A percentile compares a stretch with the other conserved stretches of the same genome.
Evolutionary conservation across 2,888 invertebrate genomes (phyloP).

Genomic region (Tetranychus truncatus): DNA sequence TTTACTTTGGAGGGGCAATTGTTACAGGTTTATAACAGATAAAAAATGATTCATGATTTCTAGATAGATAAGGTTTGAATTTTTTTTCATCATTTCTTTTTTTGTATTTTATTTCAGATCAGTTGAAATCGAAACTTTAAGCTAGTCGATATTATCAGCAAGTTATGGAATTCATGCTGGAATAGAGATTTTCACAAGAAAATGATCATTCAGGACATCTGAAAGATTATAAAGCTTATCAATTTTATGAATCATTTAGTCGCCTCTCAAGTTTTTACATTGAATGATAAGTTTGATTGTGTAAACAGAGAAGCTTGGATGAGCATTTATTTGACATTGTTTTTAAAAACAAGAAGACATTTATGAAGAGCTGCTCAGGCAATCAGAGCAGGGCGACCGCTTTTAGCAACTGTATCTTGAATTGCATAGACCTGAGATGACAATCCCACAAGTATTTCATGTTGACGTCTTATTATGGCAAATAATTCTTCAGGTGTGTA

Average conservation of each 20-base stretch:
- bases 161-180: too few relatives aligned
- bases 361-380: not conserved
- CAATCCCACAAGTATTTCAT: constrained; percentile 20
- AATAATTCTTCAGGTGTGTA: constrained; percentile 19
- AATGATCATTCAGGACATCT: not conserved
- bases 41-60: not conserved
- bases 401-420: constrained; percentile 16
- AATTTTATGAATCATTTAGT: not conserved
- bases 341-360: not conserved
- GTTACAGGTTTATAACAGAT: not conserved
- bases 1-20: not conserved
- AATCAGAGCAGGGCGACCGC: not conserved
- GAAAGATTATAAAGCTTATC: not conserved
- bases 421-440: constrained; percentile 20
- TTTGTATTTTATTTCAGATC: not conserved
- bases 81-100: not conserved
- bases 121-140: not conserved
- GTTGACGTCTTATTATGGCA: constrained; percentile 20
- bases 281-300: not conserved
- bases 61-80: not conserved
- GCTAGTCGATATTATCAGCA: too few relatives aligned
- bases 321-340: not conserved
- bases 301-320: not conserved
- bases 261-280: not conserved
- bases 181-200: not conserved